Percentiles rank a stretch among this genome's conserved stretches.
Conservation (phyloP, 2,797 vertebrate genomes). For the Poeciliopsis infans region DNA sequence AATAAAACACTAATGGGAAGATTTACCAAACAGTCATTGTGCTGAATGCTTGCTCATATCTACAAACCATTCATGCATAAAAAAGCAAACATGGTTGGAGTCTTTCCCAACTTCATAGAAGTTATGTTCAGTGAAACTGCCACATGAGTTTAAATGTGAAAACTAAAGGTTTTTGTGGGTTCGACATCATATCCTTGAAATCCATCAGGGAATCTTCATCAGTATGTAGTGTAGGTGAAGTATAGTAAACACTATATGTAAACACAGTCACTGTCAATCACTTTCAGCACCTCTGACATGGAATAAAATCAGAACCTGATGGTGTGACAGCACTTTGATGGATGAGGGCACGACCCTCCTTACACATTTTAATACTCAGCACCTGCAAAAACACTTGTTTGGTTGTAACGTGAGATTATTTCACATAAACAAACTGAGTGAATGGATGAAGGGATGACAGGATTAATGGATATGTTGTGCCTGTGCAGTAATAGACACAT, state of each 20-base stretch:
- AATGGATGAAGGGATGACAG: conserved; percentile 18
- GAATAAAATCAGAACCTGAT: conserved; percentile 40
- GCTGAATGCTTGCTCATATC: conserved; percentile 9
- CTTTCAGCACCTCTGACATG: conserved; percentile 3
- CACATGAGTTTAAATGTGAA: background rate
- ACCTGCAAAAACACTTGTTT: conserved; percentile 70
- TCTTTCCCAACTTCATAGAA: background rate
- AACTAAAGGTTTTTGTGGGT: background rate
- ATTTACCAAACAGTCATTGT: background rate
- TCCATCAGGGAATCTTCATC: background rate
- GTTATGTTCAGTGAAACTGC: background rate
- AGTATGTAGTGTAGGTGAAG: background rate
- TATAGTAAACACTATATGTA: background rate
- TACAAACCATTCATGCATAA: background rate
- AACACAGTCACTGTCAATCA: background rate
- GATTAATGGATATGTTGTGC: conserved; percentile 4
- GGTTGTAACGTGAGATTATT: conserved; percentile 51
- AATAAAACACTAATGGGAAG: conserved; percentile 2
- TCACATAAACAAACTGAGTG: conserved; percentile 5
- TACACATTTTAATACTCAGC: conserved; percentile 62
- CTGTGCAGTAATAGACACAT: background rate
- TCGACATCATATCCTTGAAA: background rate
- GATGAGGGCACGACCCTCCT: conserved; percentile 48
- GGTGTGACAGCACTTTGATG: conserved; percentile 24
- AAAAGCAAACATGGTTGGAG: conserved; percentile 5